Evolutionary conservation across 1,140 invertebrate genomes (phyloP), one percentile per base, ranked within the genome.

Genomic region (Elymnias hypermnestra): DNA sequence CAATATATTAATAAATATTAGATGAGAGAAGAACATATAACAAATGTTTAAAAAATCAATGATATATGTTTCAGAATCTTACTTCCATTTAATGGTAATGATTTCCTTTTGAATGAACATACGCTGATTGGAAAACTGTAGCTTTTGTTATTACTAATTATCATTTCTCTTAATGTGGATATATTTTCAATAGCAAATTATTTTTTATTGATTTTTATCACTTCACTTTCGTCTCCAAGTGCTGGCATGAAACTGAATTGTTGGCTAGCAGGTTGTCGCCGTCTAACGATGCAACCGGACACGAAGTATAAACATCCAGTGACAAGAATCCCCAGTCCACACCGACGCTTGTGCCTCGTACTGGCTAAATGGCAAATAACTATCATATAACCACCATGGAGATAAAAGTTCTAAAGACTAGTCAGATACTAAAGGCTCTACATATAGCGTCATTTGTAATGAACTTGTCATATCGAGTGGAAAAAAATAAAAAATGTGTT

Each of bases 291-390:
- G 78, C 55, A 81, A 83, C 69, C 74, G 70, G 78, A 83, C 65
- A 62, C 38, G 15, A 36, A 73, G 50, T 81, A 54, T 83, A 83
- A 83, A 83, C 78, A 83, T 76, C 76, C 74, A 79, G 40, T 69
- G 71, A 63, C 58, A 66, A 67, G 70, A 74, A 78, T 76, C 67
- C 64, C 60, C 58, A 48, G 19, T 21, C 19, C 19, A 4, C 19
- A 21, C 48, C 39, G 39, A 36, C 48, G 36, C 39, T 28, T 36
- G 50, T 8, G 48, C 29, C 38, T 48, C 36, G 26, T 40, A 28
- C 55, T 57, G 57, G 61, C 56, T 36, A 50, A 50, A 55, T 56
- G 29, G 19, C 40, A 40, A 51, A 42, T 62, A 55, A 58, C 47
- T 57, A 33, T 33, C 48, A 28, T 45, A 54, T 49, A 51, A 29